Conservation (phyloP, 2,797 vertebrate species). For the Australoheros facetus region DNA sequence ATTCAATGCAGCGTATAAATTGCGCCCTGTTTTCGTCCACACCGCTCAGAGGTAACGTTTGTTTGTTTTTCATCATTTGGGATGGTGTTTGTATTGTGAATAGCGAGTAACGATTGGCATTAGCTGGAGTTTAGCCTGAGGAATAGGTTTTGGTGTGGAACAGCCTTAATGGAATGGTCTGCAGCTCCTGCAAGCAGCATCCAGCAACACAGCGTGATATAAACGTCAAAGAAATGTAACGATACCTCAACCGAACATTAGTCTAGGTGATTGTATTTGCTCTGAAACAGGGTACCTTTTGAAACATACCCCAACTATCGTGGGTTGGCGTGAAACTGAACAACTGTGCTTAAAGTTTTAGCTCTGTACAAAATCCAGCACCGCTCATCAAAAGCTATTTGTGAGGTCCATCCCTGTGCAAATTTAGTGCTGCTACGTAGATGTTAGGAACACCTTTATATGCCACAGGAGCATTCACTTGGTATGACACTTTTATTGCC, state of each 20-base stretch:
- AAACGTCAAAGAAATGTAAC: slow-evolving; percentile 54
- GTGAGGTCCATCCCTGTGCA: slow-evolving; percentile 38
- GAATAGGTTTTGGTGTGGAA: slow-evolving; percentile 79
- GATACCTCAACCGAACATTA: slow-evolving; percentile 1
- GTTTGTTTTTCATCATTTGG: slow-evolving; percentile 38
- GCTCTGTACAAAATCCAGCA: slow-evolving; percentile 61
- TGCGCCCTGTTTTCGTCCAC: slow-evolving; percentile 64
- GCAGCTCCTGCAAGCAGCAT: slow-evolving; percentile 82
- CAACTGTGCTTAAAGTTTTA: slow-evolving; percentile 77
- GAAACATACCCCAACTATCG: slow-evolving; percentile 36
- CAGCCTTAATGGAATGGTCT: slow-evolving; percentile 81
- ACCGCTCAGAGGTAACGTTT: slow-evolving; percentile 73
- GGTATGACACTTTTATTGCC: slow-evolving; percentile 70
- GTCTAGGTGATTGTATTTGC: not conserved
- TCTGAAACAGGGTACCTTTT: slow-evolving; percentile 8
- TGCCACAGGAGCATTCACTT: slow-evolving; percentile 21
- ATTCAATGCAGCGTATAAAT: slow-evolving; percentile 80
- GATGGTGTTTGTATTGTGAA: slow-evolving; percentile 6
- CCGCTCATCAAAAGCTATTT: slow-evolving; percentile 59
- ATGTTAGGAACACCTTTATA: slow-evolving; percentile 15
- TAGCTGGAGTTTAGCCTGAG: slow-evolving; percentile 69
- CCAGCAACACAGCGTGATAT: slow-evolving; percentile 77
- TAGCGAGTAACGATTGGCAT: slow-evolving; percentile 41
- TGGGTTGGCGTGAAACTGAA: slow-evolving; percentile 54
- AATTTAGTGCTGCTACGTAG: slow-evolving; percentile 35